Base-by-base conservation (phyloP, 2,113 vertebrate genomes). In the Tragelaphus scriptus region DNA sequence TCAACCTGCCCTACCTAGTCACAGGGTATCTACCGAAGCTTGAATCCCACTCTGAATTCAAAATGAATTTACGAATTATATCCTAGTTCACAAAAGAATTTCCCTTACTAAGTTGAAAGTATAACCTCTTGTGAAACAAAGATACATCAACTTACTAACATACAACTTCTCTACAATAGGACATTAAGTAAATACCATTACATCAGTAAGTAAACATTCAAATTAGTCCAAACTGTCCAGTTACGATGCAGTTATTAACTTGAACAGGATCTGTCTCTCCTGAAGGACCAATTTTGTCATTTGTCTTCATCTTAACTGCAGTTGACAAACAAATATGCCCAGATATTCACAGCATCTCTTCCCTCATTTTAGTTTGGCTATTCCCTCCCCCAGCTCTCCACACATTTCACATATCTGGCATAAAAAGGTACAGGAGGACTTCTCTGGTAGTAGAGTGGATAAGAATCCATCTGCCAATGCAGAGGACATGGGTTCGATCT, bases 61-160 rank as follows among this genome's bases (percentile, higher is more conserved):
- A 4, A 44, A 80, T 8, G 19, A 81, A 85, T 26, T 94, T 96
- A 90, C 3, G 87, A 87, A 95, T 84, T 79, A 71, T 61, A 91
- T 68, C 47, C 32, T 59, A 90, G 59, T 59, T 63, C 25, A 84
- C 23, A 85, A 58, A 94, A 79, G 21, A 86, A 95, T 82, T 88
- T 93, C 81, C 47, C 68, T 93, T 65, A 59, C 6, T 30, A 94
- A 40, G 36, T 47, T 88, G 30, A 96, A 95, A 95, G 61, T 65
- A 53, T 94, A 94, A 63, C 26, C 63, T 96, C 32, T 59, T 75
- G 36, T 51, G 19, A 95, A 97, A 94, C 81, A 71, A 90, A 91
- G 65, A 84, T 32, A 88, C 28, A 88, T 68, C 21, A 85, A 32
- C 58, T 90, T 87, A 92, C 13, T 44, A 94, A 95, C 26, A 95